Percentiles rank a stretch among this genome's conserved stretches.
Evolutionary conservation across 37 sponge, comb jelly and placozoan species (phyloP).

Genomic region (Beroe ovata): DNA sequence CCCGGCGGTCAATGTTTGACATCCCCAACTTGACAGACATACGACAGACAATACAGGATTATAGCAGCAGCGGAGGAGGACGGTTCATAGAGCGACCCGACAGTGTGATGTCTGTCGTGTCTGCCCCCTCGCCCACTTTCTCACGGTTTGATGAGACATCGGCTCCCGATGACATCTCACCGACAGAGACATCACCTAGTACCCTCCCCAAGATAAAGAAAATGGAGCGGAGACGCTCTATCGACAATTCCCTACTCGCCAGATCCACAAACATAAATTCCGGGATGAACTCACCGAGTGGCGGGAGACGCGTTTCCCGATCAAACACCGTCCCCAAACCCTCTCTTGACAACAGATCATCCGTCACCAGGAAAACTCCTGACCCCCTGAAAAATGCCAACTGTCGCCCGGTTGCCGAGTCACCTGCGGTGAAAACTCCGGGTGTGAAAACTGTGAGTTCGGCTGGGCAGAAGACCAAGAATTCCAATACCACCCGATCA

Average conservation of each 20-base stretch:
- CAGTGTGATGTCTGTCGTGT: conserved; percentile 40
- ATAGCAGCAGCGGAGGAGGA: conserved; percentile 34
- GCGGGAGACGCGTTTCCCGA: conserved; percentile 38
- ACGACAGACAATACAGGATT: neutral
- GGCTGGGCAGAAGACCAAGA: neutral
- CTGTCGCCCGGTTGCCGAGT: neutral
- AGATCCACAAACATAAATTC: neutral
- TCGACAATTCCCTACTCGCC: conserved; percentile 61
- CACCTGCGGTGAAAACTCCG: neutral
- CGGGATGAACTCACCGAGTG: neutral
- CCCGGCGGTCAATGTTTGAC: conserved; percentile 39
- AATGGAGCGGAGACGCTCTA: conserved; percentile 54
- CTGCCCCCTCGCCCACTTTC: conserved; percentile 59
- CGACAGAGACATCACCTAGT: neutral
- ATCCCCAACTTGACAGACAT: conserved; percentile 16
- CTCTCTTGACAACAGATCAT: neutral
- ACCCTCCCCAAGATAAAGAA: neutral
- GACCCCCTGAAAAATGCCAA: neutral
- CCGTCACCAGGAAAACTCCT: neutral
- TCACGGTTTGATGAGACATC: conserved; percentile 31
- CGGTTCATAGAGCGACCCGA: conserved; percentile 42
- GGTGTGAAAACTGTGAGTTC: neutral
- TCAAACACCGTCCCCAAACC: neutral
- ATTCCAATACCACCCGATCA: neutral
- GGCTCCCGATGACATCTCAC: neutral